A percentile compares a stretch with the other conserved stretches of the same genome.
These are phyloP conservation scores for Equus quagga DNA, from an alignment of 2,113 vertebrate species.

Conservation along the genomic window DNA sequence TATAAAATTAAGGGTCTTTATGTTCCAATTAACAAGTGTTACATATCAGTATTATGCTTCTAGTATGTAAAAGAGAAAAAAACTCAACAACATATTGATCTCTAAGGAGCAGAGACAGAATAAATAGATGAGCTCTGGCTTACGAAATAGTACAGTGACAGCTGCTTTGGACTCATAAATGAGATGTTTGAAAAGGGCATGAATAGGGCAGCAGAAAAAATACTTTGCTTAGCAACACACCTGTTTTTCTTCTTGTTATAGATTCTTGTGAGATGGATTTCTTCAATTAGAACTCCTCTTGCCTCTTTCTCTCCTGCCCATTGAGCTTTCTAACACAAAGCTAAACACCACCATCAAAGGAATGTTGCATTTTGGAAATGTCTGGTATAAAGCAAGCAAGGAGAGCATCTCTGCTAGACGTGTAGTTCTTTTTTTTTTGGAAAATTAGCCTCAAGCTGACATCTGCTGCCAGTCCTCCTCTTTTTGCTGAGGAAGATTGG, in stretches of 20 bases:
- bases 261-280: slow-evolving; percentile 40
- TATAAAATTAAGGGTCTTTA: slow-evolving; percentile 38
- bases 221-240: slow-evolving; percentile 56
- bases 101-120: background rate
- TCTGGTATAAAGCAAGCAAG: background rate
- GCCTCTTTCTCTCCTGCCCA: background rate
- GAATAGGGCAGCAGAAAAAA: slow-evolving; percentile 33
- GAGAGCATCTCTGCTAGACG: background rate
- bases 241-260: slow-evolving; percentile 58
- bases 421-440: background rate
- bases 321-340: background rate
- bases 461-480: too few relatives aligned
- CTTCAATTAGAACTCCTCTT: background rate
- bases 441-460: too few relatives aligned
- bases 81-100: background rate
- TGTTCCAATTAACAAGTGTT: background rate
- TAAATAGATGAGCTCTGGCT: background rate
- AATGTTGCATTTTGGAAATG: background rate
- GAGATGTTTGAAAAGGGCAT: slow-evolving; percentile 64
- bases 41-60: background rate
- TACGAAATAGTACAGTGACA: slow-evolving; percentile 1
- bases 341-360: slow-evolving; percentile 12
- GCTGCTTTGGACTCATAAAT: slow-evolving; percentile 56
- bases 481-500: too few relatives aligned
- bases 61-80: background rate